These are phyloP conservation scores for Sialis fuliginosa DNA, from an alignment of 2,888 invertebrate species.

Conservation along the genomic window DNA sequence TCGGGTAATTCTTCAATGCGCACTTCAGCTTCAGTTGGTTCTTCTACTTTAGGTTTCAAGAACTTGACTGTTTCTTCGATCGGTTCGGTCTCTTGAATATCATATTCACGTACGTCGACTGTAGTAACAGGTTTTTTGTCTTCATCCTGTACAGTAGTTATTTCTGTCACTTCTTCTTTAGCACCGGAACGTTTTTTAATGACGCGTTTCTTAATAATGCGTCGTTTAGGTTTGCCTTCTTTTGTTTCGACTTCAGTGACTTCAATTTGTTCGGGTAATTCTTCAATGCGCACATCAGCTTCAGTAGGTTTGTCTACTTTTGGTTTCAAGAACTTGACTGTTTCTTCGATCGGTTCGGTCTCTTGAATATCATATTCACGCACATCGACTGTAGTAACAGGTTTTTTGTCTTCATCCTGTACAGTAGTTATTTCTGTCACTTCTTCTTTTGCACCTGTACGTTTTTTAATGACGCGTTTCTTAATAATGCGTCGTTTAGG, in stretches of 20 bases:
- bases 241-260: constrained; percentile 18
- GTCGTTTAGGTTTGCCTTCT: constrained; percentile 23
- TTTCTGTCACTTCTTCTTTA: constrained; percentile 25
- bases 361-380: constrained; percentile 17
- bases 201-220: constrained; percentile 16
- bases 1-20: constrained; percentile 10
- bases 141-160: constrained; percentile 22
- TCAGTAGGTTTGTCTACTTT: constrained; percentile 10
- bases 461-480: constrained; percentile 21
- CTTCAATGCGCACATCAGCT: constrained; percentile 11
- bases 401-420: constrained; percentile 16
- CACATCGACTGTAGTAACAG: constrained; percentile 15
- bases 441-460: constrained; percentile 20
- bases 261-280: constrained; percentile 18
- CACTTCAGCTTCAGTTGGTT: constrained; percentile 5
- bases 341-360: constrained; percentile 17
- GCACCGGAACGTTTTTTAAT: constrained; percentile 24
- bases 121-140: constrained; percentile 26
- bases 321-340: constrained; percentile 11
- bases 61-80: constrained; percentile 2
- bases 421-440: constrained; percentile 19
- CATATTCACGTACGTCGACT: constrained; percentile 22
- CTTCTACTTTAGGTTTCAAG: constrained; percentile 13
- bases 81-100: constrained; percentile 15
- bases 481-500: constrained; percentile 17